phyloP scores from a whole-genome alignment of 2,888 invertebrate genomes.

The Pyrochroa serraticornis region DNA sequence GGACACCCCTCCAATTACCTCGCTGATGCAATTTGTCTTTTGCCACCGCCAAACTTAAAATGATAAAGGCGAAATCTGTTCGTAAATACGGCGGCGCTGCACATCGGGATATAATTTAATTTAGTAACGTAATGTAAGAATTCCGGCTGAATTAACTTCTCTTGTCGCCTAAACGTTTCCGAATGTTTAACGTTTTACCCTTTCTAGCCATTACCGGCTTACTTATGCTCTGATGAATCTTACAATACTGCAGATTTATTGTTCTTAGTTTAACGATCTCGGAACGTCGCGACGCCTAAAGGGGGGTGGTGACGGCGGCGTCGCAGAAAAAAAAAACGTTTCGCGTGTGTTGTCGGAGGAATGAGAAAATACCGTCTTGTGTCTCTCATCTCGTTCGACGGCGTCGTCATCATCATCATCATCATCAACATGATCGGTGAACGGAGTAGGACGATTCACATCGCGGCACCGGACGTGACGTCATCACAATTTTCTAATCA shows the following conservation, averaged over 20 bases:
- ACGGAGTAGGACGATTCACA: too few species aligned
- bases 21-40: constrained; percentile 28
- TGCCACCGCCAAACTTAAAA: constrained; percentile 30
- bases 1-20: constrained; percentile 4
- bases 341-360: too few species aligned
- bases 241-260: constrained; percentile 55
- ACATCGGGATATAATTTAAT: constrained; percentile 48
- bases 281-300: background rate
- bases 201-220: constrained; percentile 56
- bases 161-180: constrained; percentile 56
- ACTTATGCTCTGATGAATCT: constrained; percentile 56
- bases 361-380: too few species aligned
- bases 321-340: too few species aligned
- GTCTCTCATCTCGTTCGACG: too few species aligned
- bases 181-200: constrained; percentile 56
- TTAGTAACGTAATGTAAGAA: constrained; percentile 56
- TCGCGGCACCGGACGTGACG: constrained; percentile 54
- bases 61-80: constrained; percentile 30
- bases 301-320: background rate
- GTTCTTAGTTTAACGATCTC: constrained; percentile 47
- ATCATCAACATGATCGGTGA: too few species aligned
- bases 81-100: constrained; percentile 25
- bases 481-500: constrained; percentile 59
- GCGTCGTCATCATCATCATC: too few species aligned
- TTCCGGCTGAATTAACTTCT: constrained; percentile 58